These are phyloP conservation scores for Drosophila silvestris DNA, from an alignment of 2,888 invertebrate genomes.

Conservation along the genomic window DNA sequence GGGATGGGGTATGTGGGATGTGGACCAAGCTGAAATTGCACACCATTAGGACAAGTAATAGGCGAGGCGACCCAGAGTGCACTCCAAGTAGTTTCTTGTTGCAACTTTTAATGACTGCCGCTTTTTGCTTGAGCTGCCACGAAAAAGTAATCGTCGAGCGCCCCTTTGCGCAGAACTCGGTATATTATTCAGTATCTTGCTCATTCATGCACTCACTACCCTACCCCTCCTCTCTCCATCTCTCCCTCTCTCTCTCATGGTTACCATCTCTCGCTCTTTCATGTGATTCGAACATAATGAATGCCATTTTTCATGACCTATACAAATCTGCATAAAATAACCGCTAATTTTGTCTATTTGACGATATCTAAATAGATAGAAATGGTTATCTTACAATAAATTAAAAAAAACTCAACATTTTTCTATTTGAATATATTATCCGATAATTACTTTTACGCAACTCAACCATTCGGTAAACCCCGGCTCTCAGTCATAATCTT, in stretches of 20 bases:
- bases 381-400: background rate
- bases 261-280: background rate
- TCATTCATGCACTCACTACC: background rate
- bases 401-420: background rate
- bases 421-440: background rate
- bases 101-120: constrained; percentile 67
- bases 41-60: constrained; percentile 76
- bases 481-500: background rate
- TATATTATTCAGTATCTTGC: background rate
- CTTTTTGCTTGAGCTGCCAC: constrained; percentile 45
- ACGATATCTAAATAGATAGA: background rate
- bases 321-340: background rate
- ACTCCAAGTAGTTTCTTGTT: constrained; percentile 68
- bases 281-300: background rate
- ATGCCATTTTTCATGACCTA: background rate
- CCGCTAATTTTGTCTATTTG: background rate
- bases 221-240: background rate
- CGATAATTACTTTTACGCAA: background rate
- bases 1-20: too few species aligned
- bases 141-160: constrained; percentile 51
- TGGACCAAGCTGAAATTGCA: constrained; percentile 62
- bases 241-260: background rate
- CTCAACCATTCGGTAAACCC: background rate
- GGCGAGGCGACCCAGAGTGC: constrained; percentile 73
- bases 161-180: constrained; percentile 13